Conservation (phyloP, 2,113 vertebrate genomes). For the Hemiprocne comata region DNA sequence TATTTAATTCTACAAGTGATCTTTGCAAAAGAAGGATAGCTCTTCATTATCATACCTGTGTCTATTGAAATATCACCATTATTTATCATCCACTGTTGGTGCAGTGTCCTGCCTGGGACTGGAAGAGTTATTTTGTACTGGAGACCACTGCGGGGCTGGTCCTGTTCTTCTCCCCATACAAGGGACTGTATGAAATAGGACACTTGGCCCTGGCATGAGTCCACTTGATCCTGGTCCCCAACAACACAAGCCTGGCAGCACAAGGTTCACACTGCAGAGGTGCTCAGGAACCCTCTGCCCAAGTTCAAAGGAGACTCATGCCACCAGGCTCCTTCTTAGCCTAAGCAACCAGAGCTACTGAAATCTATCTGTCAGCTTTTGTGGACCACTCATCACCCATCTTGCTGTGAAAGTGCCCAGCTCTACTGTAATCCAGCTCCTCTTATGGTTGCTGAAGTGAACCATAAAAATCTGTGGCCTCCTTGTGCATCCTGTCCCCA, state of each 20-base stretch:
- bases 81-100: conserved; percentile 68
- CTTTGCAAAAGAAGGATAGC: conserved; percentile 71
- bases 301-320: background rate
- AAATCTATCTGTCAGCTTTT: background rate
- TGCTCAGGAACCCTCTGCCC: background rate
- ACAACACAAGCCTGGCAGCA: accelerated
- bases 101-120: conserved; percentile 4
- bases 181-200: background rate
- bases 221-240: accelerated
- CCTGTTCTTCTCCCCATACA: background rate
- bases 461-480: background rate
- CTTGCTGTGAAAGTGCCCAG: background rate
- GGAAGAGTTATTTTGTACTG: conserved; percentile 35
- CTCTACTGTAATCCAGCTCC: background rate
- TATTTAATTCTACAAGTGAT: conserved; percentile 75
- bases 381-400: background rate
- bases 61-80: conserved; percentile 74
- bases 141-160: background rate
- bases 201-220: background rate
- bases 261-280: background rate
- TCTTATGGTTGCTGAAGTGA: background rate
- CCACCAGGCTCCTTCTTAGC: background rate
- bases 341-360: background rate
- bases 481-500: background rate
- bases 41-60: conserved; percentile 73